Evolutionary conservation across 2,888 invertebrate genomes (phyloP).

Genomic region (Caenorhabditis sp.): DNA sequence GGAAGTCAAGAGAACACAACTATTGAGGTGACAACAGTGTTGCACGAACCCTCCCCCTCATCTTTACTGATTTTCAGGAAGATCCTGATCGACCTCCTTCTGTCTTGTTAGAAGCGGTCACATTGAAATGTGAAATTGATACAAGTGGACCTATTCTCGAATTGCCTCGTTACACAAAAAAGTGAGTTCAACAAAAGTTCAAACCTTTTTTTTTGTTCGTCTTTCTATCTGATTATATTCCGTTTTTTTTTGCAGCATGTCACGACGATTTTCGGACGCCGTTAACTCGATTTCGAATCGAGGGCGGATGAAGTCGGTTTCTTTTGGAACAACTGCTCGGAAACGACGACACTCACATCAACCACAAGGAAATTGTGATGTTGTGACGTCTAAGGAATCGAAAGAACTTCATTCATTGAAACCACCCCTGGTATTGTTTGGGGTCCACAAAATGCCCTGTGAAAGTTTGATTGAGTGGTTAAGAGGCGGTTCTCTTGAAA

Average conservation of each 20-base stretch:
- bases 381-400: conserved; percentile 48
- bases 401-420: conserved; percentile 53
- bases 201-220: not conserved
- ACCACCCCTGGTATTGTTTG: conserved; percentile 52
- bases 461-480: conserved; percentile 1
- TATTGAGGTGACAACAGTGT: conserved; percentile 27
- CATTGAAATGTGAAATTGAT: conserved; percentile 54
- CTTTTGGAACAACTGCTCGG: conserved; percentile 46
- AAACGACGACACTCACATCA: conserved; percentile 51
- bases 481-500: not conserved
- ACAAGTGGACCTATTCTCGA: conserved; percentile 57
- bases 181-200: conserved; percentile 29
- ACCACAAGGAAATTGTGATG: conserved; percentile 39
- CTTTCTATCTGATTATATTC: not conserved
- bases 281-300: conserved; percentile 43
- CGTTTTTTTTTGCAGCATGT: conserved; percentile 45
- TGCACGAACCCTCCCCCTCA: too few relatives aligned
- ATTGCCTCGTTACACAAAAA: conserved; percentile 55
- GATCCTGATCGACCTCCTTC: conserved; percentile 63
- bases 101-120: conserved; percentile 68
- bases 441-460: conserved; percentile 17
- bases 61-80: conserved; percentile 25
- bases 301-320: conserved; percentile 51
- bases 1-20: conserved; percentile 65
- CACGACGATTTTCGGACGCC: conserved; percentile 64